phyloP scores from a whole-genome alignment of 2,113 vertebrate species.

The Himantopus leucocephalus region DNA sequence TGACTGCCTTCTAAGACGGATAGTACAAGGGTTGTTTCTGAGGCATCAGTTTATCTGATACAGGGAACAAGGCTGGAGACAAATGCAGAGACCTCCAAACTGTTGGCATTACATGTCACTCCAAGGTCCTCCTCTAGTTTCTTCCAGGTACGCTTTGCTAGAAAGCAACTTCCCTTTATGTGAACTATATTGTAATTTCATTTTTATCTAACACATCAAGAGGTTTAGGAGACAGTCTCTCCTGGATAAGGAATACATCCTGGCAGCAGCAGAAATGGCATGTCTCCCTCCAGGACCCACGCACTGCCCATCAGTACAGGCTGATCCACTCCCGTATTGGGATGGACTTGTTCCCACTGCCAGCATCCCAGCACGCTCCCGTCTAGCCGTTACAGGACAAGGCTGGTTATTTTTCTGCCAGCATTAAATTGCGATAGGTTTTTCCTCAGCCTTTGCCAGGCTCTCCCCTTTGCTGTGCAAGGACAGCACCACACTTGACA shows the following conservation, averaged over 20 bases:
- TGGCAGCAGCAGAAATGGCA: not conserved
- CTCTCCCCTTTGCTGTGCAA: not conserved
- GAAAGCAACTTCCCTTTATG: not conserved
- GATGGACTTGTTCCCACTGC: not conserved
- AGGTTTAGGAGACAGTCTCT: not conserved
- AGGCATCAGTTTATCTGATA: constrained; percentile 36
- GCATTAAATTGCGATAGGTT: not conserved
- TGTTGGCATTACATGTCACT: not conserved
- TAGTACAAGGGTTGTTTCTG: not conserved
- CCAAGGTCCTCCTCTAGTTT: not conserved
- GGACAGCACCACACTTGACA: not conserved
- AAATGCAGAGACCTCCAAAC: not conserved
- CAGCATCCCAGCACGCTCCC: not conserved
- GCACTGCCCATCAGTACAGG: not conserved
- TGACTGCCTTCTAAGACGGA: not conserved
- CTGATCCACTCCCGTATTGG: not conserved
- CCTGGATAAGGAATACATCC: accelerated
- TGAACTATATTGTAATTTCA: not conserved
- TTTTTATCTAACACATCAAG: not conserved
- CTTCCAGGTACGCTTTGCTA: not conserved
- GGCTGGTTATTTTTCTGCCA: not conserved
- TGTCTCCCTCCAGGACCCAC: not conserved
- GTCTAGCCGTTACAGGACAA: accelerated
- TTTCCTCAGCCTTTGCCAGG: not conserved
- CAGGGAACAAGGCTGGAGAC: constrained; percentile 8